Percentiles rank a stretch among this genome's conserved stretches.
These are phyloP conservation scores for Patiria miniata DNA, from an alignment of 35 echinoderm and acorn worm species.

Conservation along the genomic window DNA sequence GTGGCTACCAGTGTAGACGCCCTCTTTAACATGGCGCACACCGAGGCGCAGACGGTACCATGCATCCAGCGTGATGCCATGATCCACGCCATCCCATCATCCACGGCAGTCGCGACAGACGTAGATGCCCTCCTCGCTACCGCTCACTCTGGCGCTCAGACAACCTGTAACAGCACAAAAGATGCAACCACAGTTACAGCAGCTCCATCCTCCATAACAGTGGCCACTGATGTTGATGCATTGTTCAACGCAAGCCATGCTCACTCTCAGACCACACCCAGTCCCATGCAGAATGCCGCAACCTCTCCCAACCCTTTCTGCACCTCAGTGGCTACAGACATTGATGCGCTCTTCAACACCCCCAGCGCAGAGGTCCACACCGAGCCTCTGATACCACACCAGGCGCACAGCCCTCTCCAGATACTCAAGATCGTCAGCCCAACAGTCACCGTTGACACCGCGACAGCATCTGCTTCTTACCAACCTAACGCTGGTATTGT, in stretches of 20 bases:
- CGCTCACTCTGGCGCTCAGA: slow-evolving; percentile 78
- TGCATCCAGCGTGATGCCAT: slow-evolving; percentile 15
- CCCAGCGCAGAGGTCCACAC: slow-evolving; percentile 76
- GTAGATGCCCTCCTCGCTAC: slow-evolving; percentile 80
- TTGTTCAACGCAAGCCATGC: slow-evolving; percentile 5
- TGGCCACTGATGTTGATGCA: slow-evolving; percentile 26
- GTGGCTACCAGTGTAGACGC: slow-evolving; percentile 21
- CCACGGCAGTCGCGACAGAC: slow-evolving; percentile 24
- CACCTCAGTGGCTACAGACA: slow-evolving; percentile 29
- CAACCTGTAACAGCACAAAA: background rate
- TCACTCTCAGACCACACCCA: background rate
- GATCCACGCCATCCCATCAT: background rate
- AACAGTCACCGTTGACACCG: background rate
- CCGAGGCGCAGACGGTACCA: background rate
- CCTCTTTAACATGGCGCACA: slow-evolving; percentile 16
- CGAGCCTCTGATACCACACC: slow-evolving; percentile 68
- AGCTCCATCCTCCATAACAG: slow-evolving; percentile 15
- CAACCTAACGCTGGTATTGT: slow-evolving; percentile 35
- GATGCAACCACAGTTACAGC: slow-evolving; percentile 17
- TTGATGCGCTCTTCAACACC: slow-evolving; percentile 70
- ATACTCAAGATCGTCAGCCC: background rate
- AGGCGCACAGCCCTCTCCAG: slow-evolving; percentile 48
- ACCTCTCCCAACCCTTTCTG: background rate
- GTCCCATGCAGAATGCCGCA: background rate
- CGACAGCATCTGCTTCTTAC: background rate